A percentile compares a stretch with the other conserved stretches of the same genome.
Evolutionary conservation across 2,888 invertebrate genomes (phyloP).

Genomic region (Monochamus alternatus): DNA sequence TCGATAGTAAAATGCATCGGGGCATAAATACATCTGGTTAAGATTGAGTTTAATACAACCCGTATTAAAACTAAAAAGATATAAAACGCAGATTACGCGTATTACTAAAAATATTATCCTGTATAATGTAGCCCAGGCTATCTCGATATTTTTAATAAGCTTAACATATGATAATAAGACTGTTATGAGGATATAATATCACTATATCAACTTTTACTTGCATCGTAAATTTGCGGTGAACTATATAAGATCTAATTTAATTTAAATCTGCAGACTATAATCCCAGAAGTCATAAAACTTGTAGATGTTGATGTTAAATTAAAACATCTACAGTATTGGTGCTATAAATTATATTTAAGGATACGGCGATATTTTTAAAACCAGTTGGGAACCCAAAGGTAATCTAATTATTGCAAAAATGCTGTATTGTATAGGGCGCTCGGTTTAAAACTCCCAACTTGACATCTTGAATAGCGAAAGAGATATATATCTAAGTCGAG

Average conservation of each 20-base stretch:
- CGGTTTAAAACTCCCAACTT: no score
- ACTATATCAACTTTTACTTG: slow-evolving; percentile 17
- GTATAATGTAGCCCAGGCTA: slow-evolving; percentile 20
- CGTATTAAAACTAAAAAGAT: slow-evolving; percentile 19
- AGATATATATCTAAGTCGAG: no score
- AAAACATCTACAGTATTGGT: slow-evolving; percentile 10
- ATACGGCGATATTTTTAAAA: not conserved
- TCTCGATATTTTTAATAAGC: slow-evolving; percentile 27
- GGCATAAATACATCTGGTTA: slow-evolving; percentile 14
- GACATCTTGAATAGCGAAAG: no score
- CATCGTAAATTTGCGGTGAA: slow-evolving; percentile 24
- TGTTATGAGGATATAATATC: slow-evolving; percentile 23
- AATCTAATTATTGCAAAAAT: no score
- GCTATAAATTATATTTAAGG: not conserved
- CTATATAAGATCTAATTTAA: slow-evolving; percentile 25
- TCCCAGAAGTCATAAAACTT: slow-evolving; percentile 7
- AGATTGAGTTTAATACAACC: slow-evolving; percentile 19
- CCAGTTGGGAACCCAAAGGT: no score
- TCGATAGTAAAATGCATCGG: slow-evolving; percentile 21
- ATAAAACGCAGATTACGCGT: slow-evolving; percentile 21
- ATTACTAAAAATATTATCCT: slow-evolving; percentile 30
- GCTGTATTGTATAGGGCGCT: no score
- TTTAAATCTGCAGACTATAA: slow-evolving; percentile 18
- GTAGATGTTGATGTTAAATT: slow-evolving; percentile 17
- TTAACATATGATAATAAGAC: slow-evolving; percentile 30